Conservation (phyloP, 2,113 vertebrate genomes). For the Triplophysa tibetana region DNA sequence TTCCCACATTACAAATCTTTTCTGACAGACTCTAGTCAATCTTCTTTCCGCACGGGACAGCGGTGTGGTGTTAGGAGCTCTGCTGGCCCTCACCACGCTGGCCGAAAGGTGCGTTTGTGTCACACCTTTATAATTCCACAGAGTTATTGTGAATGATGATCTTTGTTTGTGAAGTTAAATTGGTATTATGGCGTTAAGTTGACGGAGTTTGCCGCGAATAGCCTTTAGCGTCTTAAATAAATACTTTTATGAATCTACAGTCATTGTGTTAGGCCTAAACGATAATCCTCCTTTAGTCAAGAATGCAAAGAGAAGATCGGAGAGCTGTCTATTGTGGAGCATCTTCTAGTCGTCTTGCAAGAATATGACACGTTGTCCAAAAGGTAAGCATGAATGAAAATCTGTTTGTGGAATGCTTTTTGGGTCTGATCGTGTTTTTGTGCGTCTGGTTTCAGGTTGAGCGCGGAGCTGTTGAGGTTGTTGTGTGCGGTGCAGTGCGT, state of each 20-base stretch:
- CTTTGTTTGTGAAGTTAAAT: too few relatives aligned
- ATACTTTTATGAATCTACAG: neutral
- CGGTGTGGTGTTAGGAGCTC: conserved; percentile 80
- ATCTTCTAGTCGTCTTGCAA: conserved; percentile 82
- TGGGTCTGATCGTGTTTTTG: neutral
- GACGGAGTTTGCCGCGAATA: too few relatives aligned
- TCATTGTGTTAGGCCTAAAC: neutral
- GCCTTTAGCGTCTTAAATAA: too few relatives aligned
- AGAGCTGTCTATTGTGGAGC: conserved; percentile 80
- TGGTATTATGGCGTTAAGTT: neutral
- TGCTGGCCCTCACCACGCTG: conserved; percentile 81
- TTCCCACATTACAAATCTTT: conserved; percentile 29
- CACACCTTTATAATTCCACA: neutral
- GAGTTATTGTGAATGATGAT: too few relatives aligned
- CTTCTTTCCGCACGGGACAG: conserved; percentile 81
- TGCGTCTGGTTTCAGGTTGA: conserved; percentile 68
- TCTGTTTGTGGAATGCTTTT: neutral
- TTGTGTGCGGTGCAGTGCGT: conserved; percentile 78
- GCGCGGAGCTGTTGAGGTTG: conserved; percentile 82
- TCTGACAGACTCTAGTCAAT: conserved; percentile 80
- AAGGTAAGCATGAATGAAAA: conserved; percentile 67
- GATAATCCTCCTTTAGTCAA: conserved; percentile 65
- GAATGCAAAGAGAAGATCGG: conserved; percentile 83
- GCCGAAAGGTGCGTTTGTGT: conserved; percentile 78
- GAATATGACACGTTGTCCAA: conserved; percentile 86